Percentiles rank a stretch among this genome's conserved stretches.
Evolutionary conservation across 2,888 invertebrate species (phyloP).

Genomic region (Sialis fuliginosa): DNA sequence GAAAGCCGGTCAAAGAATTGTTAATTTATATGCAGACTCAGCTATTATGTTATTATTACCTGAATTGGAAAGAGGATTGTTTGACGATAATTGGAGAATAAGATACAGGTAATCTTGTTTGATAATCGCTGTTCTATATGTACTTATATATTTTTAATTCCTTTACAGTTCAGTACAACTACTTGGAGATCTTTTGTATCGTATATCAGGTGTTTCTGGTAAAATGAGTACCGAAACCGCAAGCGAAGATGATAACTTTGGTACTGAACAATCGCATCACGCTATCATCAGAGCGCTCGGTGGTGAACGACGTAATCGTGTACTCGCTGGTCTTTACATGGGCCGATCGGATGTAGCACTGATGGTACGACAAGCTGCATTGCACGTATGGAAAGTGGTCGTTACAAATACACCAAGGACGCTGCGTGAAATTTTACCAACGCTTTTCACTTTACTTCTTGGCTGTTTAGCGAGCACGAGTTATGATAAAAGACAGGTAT

Average conservation of each 20-base stretch:
- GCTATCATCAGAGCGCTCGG: constrained; percentile 83
- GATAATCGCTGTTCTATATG: background rate
- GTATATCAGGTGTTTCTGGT: constrained; percentile 93
- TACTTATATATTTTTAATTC: constrained; percentile 4
- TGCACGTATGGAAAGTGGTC: constrained; percentile 99
- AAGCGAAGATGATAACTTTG: constrained; percentile 97
- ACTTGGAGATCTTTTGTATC: constrained; percentile 86
- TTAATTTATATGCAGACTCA: constrained; percentile 88
- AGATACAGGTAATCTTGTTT: constrained; percentile 39
- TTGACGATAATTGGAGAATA: constrained; percentile 98
- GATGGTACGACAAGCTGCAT: constrained; percentile 91
- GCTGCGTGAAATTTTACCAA: constrained; percentile 86
- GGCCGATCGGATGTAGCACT: constrained; percentile 91
- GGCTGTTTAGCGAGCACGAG: constrained; percentile 92
- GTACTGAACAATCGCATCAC: constrained; percentile 86
- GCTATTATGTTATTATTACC: constrained; percentile 86
- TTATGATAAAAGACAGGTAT: constrained; percentile 80
- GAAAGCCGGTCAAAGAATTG: constrained; percentile 91
- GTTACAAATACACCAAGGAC: constrained; percentile 97
- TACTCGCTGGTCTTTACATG: constrained; percentile 91
- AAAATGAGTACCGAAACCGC: constrained; percentile 99
- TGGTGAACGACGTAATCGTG: constrained; percentile 75
- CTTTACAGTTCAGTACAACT: constrained; percentile 75
- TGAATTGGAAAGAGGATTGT: constrained; percentile 82
- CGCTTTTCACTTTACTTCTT: constrained; percentile 76